Evolutionary conservation across 1,140 invertebrate species (phyloP), one percentile per base, ranked within the genome.

Genomic region (Batillaria attramentaria): DNA sequence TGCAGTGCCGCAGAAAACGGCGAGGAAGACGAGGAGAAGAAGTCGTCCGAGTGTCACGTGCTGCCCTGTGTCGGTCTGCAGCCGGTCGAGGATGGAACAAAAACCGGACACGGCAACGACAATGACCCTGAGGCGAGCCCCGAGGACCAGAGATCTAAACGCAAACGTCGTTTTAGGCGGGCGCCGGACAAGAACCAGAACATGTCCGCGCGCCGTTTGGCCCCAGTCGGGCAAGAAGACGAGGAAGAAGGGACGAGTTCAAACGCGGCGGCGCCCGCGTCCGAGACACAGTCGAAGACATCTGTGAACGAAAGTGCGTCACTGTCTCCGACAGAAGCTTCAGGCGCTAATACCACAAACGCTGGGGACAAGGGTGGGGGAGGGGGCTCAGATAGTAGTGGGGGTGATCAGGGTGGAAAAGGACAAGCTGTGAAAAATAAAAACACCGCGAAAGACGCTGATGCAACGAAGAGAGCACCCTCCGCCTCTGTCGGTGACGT

Each of bases 171-270:
- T 28, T n/a, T n/a, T 8, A 2, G 73, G 57, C 33, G 57, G 39
- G 54, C 73, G n/a, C n/a, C n/a, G 0, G 73, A 75, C 57, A 75
- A 75, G 31, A 75, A 75, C 37, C 73, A 75, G n/a, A 75, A 75
- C 73, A 75, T 75, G 73, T 75, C 73, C 8, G 46, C 73, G 3
- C 54, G 73, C 5, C 54, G n/a, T n/a, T n/a, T 75, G 37, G 73
- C 73, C 6, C 73, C 73, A 24, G 73, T 75, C 20, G 73, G 73
- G 10, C 73, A 75, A 39, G 73, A 75, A 42, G 73, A 75, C 57
- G 73, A 62, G 42, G 73, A 46, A 43, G 68, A 46, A 16, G 33
- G 66, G n/a, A n/a, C n/a, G n/a, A n/a, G n/a, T n/a, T n/a, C n/a
- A n/a, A n/a, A n/a, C n/a, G n/a, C n/a, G n/a, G n/a, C n/a, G n/a